phyloP scores from a whole-genome alignment of 2,888 invertebrate species.

The Conus canariensis region DNA sequence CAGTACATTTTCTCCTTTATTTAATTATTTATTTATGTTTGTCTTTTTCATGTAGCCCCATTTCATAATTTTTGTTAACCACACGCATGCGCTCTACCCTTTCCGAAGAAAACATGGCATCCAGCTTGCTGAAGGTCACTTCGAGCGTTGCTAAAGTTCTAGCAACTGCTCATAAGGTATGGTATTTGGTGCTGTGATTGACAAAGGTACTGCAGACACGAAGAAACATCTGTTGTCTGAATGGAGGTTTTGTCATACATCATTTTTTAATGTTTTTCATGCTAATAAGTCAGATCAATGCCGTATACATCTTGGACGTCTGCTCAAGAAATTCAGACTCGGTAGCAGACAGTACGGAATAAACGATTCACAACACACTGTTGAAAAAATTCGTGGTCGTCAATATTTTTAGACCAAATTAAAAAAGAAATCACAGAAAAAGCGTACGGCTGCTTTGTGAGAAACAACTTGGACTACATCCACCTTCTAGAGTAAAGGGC shows the following conservation, averaged over 20 bases:
- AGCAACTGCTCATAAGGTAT: constrained; percentile 55
- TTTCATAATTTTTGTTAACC: not conserved
- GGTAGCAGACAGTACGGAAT: not conserved
- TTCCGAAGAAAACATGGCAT: constrained; percentile 63
- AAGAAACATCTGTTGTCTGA: not conserved
- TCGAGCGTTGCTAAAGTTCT: constrained; percentile 54
- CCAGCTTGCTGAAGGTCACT: constrained; percentile 67
- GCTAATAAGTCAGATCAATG: too few relatives aligned
- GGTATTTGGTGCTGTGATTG: not conserved
- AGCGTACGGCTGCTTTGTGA: too few relatives aligned
- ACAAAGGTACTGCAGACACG: not conserved
- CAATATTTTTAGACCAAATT: too few relatives aligned
- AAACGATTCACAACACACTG: too few relatives aligned
- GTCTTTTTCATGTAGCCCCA: not conserved
- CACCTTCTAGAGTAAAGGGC: too few relatives aligned
- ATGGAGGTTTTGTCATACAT: not conserved
- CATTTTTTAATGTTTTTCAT: not conserved
- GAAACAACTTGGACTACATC: too few relatives aligned
- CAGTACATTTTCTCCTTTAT: too few relatives aligned
- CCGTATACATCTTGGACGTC: not conserved
- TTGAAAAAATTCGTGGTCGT: too few relatives aligned
- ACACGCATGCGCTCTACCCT: constrained; percentile 33
- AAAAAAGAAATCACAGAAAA: too few relatives aligned
- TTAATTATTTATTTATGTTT: too few relatives aligned
- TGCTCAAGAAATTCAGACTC: not conserved